phyloP scores from a whole-genome alignment of 1,140 invertebrate species.

The Halictus rubicundus region DNA sequence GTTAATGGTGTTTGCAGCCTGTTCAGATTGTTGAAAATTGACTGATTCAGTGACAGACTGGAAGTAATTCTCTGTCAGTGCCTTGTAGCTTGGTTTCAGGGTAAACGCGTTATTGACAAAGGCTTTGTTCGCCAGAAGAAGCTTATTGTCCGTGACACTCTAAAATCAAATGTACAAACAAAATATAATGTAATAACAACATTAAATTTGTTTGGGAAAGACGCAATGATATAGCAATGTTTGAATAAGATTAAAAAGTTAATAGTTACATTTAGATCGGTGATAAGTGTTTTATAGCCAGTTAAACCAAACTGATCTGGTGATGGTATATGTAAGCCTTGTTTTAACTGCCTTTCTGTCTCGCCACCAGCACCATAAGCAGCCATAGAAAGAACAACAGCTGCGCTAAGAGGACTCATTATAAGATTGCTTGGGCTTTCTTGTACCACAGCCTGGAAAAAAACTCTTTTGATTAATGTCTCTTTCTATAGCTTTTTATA shows the following conservation, averaged over 20 bases:
- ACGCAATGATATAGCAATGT: too few relatives aligned
- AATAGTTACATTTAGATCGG: conserved; percentile 66
- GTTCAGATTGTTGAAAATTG: conserved; percentile 70
- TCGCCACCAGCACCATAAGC: conserved; percentile 68
- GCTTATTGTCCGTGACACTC: conserved; percentile 67
- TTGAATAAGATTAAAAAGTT: not conserved
- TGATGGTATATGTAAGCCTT: conserved; percentile 62
- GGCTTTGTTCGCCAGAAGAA: conserved; percentile 72
- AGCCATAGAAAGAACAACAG: conserved; percentile 70
- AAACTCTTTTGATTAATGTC: not conserved
- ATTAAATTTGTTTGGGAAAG: not conserved
- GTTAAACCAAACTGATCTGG: conserved; percentile 43
- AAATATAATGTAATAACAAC: not conserved
- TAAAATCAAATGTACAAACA: conserved; percentile 44
- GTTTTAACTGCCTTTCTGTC: conserved; percentile 65
- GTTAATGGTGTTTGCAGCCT: conserved; percentile 80
- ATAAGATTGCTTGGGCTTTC: conserved; percentile 64
- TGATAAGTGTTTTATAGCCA: conserved; percentile 64
- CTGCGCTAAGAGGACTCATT: conserved; percentile 68
- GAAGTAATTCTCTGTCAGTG: conserved; percentile 58
- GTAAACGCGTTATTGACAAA: conserved; percentile 54
- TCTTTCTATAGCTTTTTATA: not conserved
- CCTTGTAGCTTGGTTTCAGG: conserved; percentile 59
- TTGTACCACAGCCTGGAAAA: conserved; percentile 55
- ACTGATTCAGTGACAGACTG: conserved; percentile 62